phyloP scores from a whole-genome alignment of 2,888 invertebrate species.

The Leptinotarsa peninsularis region DNA sequence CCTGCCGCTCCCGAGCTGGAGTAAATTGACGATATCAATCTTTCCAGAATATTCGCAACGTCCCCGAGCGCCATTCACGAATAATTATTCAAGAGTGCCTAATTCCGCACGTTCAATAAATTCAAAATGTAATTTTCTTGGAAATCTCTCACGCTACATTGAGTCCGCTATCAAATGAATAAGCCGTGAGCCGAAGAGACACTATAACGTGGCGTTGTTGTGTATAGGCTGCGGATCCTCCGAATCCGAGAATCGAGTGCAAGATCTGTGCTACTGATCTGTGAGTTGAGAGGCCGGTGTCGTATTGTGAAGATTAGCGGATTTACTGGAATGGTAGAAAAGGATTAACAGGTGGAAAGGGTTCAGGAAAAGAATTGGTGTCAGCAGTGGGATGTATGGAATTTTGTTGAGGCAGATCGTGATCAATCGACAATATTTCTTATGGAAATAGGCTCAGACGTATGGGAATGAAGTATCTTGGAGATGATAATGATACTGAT shows the following conservation, averaged over 20 bases:
- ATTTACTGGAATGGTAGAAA: background rate
- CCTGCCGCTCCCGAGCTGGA: constrained; percentile 1
- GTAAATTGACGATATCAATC: constrained; percentile 20
- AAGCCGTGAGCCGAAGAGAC: background rate
- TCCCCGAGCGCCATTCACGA: constrained; percentile 10
- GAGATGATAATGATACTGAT: background rate
- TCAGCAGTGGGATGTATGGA: constrained; percentile 11
- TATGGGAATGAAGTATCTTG: background rate
- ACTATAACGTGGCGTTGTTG: constrained; percentile 1
- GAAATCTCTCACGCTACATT: constrained; percentile 20
- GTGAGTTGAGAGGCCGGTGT: constrained; percentile 3
- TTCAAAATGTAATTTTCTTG: constrained; percentile 21
- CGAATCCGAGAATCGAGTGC: background rate
- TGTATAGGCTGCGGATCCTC: constrained; percentile 9
- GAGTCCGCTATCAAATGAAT: constrained; percentile 6
- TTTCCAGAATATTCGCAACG: constrained; percentile 5
- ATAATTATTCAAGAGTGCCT: constrained; percentile 20
- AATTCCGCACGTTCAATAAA: constrained; percentile 21
- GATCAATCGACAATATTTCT: background rate
- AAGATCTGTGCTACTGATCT: constrained; percentile 1
- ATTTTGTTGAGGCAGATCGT: background rate
- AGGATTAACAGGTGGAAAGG: background rate
- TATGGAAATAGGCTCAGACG: background rate
- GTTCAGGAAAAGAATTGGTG: background rate
- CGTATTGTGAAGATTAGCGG: background rate